Conservation (phyloP, 1,140 invertebrate species). For the Ceratosolen solmsi region DNA sequence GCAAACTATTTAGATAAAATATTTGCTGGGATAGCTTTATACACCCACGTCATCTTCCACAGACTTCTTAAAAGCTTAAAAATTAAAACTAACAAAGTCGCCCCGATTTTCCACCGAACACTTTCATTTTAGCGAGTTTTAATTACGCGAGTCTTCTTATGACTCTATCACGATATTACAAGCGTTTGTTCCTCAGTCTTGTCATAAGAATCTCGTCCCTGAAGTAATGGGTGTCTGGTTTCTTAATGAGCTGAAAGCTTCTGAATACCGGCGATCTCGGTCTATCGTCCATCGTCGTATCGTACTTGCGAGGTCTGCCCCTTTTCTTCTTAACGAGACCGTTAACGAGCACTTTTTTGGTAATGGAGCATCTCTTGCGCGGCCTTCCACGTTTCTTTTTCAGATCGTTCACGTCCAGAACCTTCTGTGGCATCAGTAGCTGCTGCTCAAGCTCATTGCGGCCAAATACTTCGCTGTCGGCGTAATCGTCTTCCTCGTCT, state of each 20-base stretch:
- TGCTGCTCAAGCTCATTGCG: background rate
- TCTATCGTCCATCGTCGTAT: background rate
- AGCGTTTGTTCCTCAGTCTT: conserved; percentile 46
- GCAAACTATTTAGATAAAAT: background rate
- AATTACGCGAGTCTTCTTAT: background rate
- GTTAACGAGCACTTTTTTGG: background rate
- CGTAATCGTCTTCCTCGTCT: background rate
- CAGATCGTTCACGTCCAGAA: conserved; percentile 14
- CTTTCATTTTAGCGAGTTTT: conserved; percentile 49
- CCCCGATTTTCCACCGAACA: conserved; percentile 27
- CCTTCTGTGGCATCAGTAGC: conserved; percentile 14
- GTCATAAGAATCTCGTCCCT: conserved; percentile 45
- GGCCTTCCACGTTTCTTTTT: conserved; percentile 34
- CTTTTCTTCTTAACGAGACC: conserved; percentile 28
- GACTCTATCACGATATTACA: conserved; percentile 29
- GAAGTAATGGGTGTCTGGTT: conserved; percentile 42
- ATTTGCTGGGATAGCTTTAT: background rate
- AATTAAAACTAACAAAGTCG: background rate
- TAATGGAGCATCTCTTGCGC: background rate
- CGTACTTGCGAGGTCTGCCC: conserved; percentile 38
- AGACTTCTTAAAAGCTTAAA: background rate
- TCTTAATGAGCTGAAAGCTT: conserved; percentile 16
- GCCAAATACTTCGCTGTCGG: background rate
- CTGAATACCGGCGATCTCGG: background rate
- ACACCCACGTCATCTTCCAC: background rate